Evolutionary conservation across 2,797 vertebrate species (phyloP), one percentile per base, ranked within the genome.

Genomic region (Oreochromis mossambicus): DNA sequence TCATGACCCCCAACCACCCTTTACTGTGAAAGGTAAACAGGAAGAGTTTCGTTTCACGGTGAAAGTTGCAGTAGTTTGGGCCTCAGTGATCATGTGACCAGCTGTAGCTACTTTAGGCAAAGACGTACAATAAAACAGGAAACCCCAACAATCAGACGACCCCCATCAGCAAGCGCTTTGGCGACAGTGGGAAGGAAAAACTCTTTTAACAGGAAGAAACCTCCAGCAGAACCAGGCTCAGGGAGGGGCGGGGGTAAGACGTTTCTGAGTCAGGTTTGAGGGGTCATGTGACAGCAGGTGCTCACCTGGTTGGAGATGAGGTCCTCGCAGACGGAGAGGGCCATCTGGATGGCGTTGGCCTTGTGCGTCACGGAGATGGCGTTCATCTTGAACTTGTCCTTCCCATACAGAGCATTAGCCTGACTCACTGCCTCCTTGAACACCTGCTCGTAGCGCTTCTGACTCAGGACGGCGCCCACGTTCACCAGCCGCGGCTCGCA

Each of bases 331-430:
- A 99, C 98, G 8, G 98, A 98, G 86, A 99, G 96, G 8, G 98
- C 98, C 98, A 99, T 99, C 96, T 98, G 98, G 93, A 99, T 99
- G 87, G 98, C 98, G 86, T 99, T 99, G 95, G 97, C 97, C 87
- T 98, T 98, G 97, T 95, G 98, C 92, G 94, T 98, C 97, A 99
- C 98, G 2, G 98, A 98, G 92, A 98, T 99, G 96, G 98, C 98
- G 61, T 98, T 98, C 93, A 99, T 97, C 93, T 97, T 98, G 90
- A 98, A 98, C 95, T 97, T 98, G 88, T 98, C 97, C 78, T 95
- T 96, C 70, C 98, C 97, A 13, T 98, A 98, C 6, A 97, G 93
- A 7, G 97, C 95, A 95, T 99, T 99, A 93, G 98, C 98, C 92
- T 97, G 97, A 84, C 90, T 96, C 92, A 99, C 97, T 5, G 98